A percentile compares a stretch with the other conserved stretches of the same genome.
Conservation (phyloP, 2,888 invertebrate species). For the Urechis unicinctus region DNA sequence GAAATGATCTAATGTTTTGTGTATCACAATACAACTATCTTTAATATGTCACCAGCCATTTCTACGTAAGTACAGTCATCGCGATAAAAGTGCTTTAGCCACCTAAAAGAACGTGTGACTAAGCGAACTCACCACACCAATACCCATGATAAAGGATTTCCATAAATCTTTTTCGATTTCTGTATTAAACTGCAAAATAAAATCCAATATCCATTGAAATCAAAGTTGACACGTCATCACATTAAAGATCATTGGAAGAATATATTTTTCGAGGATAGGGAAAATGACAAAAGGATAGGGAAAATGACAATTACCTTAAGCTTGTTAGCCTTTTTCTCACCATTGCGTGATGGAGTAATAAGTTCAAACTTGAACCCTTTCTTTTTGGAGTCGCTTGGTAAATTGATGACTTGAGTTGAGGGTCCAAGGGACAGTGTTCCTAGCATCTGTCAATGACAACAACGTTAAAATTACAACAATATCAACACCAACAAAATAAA, state of each 20-base stretch:
- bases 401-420: not conserved
- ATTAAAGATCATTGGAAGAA: no score
- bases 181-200: slow-evolving; percentile 17
- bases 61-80: no score
- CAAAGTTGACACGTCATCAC: not conserved
- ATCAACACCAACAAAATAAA: not conserved
- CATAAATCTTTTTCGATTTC: slow-evolving; percentile 22
- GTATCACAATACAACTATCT: no score
- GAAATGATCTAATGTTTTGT: no score
- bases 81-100: no score
- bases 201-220: not conserved
- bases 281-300: not conserved
- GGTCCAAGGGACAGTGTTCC: not conserved
- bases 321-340: not conserved
- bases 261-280: no score
- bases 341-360: not conserved
- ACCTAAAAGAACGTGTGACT: no score
- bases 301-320: not conserved
- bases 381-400: not conserved
- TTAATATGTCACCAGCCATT: no score
- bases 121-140: slow-evolving; percentile 13
- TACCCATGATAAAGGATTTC: slow-evolving; percentile 20
- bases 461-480: not conserved
- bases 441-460: not conserved
- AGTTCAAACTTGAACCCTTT: not conserved